phyloP scores from a whole-genome alignment of 2,888 invertebrate species.

The Tanypteryx hageni region DNA sequence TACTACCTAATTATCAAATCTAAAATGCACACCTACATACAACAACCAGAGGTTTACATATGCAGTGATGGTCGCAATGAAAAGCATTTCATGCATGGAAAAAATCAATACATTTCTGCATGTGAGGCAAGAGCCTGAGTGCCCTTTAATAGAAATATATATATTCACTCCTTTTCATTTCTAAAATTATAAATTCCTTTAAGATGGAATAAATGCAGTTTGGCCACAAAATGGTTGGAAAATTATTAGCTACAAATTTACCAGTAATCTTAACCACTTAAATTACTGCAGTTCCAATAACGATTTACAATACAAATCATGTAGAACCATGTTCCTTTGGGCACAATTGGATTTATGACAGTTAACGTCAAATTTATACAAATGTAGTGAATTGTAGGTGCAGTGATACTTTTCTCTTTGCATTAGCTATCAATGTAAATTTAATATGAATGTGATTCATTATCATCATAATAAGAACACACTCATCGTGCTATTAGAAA shows the following conservation, averaged over 20 bases:
- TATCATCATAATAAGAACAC: too few relatives aligned
- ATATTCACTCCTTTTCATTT: neutral
- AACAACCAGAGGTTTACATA: neutral
- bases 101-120: too few relatives aligned
- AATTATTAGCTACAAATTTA: too few relatives aligned
- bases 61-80: neutral
- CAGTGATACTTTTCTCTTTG: too few relatives aligned
- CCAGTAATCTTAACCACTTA: too few relatives aligned
- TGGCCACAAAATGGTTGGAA: neutral
- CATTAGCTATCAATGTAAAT: too few relatives aligned
- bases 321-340: neutral
- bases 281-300: too few relatives aligned
- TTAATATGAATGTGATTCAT: too few relatives aligned
- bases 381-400: too few relatives aligned
- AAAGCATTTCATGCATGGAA: neutral
- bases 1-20: neutral
- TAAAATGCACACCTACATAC: neutral
- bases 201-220: neutral
- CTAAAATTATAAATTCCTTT: neutral
- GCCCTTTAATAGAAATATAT: neutral
- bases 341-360: neutral
- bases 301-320: neutral
- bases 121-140: neutral
- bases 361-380: too few relatives aligned
- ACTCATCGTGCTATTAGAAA: too few relatives aligned